Evolutionary conservation across 2,797 vertebrate species (phyloP).

Genomic region (Mus minutoides): DNA sequence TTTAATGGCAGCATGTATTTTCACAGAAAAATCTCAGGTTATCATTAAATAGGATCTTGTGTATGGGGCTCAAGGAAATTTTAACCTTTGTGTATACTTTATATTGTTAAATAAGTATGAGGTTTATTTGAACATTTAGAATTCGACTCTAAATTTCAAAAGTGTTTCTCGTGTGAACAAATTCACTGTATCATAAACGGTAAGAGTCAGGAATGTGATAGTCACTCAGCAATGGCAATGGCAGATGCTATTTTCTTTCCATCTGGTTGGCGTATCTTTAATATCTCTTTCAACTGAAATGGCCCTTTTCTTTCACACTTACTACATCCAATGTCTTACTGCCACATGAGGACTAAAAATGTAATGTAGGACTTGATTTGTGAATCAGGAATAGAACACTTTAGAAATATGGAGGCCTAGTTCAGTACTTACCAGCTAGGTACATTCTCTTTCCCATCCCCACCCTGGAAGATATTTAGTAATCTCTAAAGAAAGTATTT

Average conservation of each 20-base stretch:
- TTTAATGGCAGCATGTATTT: conserved; percentile 47
- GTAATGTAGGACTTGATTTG: background rate
- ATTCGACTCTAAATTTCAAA: background rate
- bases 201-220: background rate
- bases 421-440: background rate
- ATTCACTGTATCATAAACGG: accelerated
- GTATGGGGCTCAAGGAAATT: conserved; percentile 50
- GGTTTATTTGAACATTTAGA: conserved; percentile 28
- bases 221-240: background rate
- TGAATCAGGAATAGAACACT: too few species aligned
- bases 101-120: background rate
- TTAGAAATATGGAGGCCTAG: background rate
- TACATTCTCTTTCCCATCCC: too few species aligned
- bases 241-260: background rate
- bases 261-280: background rate
- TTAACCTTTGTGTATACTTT: conserved; percentile 47
- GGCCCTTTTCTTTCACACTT: background rate
- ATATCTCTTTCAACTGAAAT: background rate
- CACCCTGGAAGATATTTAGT: background rate
- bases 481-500: background rate
- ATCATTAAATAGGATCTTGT: conserved; percentile 61
- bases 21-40: conserved; percentile 65
- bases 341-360: background rate
- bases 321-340: too few species aligned
- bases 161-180: background rate